Base-by-base conservation (phyloP, 1,140 invertebrate genomes). In the Stegodyphus mimosarum region DNA sequence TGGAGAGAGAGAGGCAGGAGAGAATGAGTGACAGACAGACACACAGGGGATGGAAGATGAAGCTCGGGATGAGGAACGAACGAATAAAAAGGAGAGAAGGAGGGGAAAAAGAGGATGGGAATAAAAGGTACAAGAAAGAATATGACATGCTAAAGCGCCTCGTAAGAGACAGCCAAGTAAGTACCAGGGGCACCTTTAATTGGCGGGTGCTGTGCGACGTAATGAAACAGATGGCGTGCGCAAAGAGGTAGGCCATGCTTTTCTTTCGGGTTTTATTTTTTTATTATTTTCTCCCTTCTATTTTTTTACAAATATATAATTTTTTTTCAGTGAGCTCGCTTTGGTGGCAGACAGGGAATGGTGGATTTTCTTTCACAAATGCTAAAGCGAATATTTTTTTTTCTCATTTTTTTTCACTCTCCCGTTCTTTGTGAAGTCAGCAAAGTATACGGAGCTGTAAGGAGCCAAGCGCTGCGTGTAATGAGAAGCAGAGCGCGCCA, bases 391-490 rank as follows among this genome's bases (percentile, higher is more conserved):
- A 75, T 53, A 74, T 4, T 7, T 50, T 50, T 63, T 64, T 76
- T 66, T 76, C 15, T 76, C 15, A 48, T 52, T 76, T 64, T 50
- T 15, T 50, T 55, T 48, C 70, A 48, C 60, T 76, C 33, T 49
- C 17, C 60, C 48, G 13, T 48, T 77, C 79, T 83, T 83, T 83
- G 80, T 83, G 72, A 83, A 83, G 81, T 83, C 81, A 83, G 81
- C 81, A 83, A 83, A 75, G 81, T 83, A 83, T 83, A 83, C 81
- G 81, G 81, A 83, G 81, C 71, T 83, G 72, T 83, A 75, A 83
- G 81, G 81, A 83, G 81, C 81, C 72, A 83, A 83, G 81, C 81
- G 81, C 81, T 74, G 72, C 81, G 72, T 83, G 73, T 83, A 83
- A 83, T 83, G 81, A 83, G 81, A 83, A 83, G 81, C 49, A 75